Conservation (phyloP, 2,888 invertebrate genomes). For the Trichogramma dendrolimi region DNA sequence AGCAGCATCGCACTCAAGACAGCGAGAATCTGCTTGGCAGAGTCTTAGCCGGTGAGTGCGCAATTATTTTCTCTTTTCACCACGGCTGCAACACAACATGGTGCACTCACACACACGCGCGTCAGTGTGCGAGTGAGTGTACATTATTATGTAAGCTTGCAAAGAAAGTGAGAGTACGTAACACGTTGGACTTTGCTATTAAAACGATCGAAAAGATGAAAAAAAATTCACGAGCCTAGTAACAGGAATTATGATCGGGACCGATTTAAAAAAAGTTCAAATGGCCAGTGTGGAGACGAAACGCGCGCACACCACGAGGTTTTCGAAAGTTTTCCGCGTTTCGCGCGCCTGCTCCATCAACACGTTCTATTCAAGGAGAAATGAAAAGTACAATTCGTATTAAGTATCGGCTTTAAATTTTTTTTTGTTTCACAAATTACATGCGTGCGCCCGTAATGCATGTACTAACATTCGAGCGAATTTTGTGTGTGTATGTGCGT, state of each 20-base stretch:
- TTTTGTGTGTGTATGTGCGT: neutral
- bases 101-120: neutral
- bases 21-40: conserved; percentile 59
- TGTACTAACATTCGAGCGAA: neutral
- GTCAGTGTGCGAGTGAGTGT: neutral
- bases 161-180: neutral
- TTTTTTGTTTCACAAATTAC: neutral
- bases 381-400: no score
- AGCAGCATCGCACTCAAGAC: conserved; percentile 42
- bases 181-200: neutral
- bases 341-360: no score
- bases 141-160: no score
- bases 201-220: no score
- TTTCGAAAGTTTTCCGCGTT: no score
- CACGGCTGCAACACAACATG: neutral
- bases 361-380: no score
- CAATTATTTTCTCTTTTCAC: neutral
- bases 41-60: conserved; percentile 58
- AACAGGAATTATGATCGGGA: no score
- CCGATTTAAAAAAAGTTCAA: no score
- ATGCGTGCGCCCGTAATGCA: neutral
- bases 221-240: no score
- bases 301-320: no score
- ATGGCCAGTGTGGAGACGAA: no score
- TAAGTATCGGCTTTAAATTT: no score